Evolutionary conservation across 2,888 invertebrate species (phyloP).

Genomic region (Eumacrocentrus americanus): DNA sequence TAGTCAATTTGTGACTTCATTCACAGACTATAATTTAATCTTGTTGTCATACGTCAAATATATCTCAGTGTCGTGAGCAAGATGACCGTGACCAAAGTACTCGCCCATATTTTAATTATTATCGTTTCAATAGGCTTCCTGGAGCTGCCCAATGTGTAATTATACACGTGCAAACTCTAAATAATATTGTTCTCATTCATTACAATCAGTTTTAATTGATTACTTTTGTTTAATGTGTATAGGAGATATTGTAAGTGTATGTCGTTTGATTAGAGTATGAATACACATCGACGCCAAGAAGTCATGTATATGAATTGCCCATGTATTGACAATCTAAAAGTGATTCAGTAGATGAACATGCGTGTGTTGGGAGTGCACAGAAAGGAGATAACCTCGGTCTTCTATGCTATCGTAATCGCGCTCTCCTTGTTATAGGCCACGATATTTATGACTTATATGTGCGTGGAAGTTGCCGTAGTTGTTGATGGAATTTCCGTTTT

Average conservation of each 20-base stretch:
- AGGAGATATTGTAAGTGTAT: not conserved
- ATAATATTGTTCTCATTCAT: no score
- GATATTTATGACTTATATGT: not conserved
- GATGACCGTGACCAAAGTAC: not conserved
- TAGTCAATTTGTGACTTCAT: no score
- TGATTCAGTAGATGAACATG: no score
- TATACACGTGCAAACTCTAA: no score
- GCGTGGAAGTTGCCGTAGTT: constrained; percentile 8
- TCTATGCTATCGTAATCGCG: not conserved
- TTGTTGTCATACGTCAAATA: no score
- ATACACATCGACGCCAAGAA: no score
- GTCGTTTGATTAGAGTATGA: no score
- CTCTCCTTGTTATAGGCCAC: not conserved
- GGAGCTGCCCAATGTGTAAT: not conserved
- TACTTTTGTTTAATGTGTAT: not conserved
- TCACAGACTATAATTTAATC: no score
- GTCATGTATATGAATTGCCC: no score
- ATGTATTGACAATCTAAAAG: no score
- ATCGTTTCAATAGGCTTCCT: not conserved
- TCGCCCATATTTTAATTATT: no score
- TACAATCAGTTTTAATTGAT: not conserved
- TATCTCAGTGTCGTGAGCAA: no score
- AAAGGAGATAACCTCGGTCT: constrained; percentile 27
- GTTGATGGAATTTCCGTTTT: constrained; percentile 25
- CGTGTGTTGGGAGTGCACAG: not conserved